These are phyloP conservation scores for Phoxinus phoxinus DNA, from an alignment of 2,113 vertebrate species.

Conservation along the genomic window DNA sequence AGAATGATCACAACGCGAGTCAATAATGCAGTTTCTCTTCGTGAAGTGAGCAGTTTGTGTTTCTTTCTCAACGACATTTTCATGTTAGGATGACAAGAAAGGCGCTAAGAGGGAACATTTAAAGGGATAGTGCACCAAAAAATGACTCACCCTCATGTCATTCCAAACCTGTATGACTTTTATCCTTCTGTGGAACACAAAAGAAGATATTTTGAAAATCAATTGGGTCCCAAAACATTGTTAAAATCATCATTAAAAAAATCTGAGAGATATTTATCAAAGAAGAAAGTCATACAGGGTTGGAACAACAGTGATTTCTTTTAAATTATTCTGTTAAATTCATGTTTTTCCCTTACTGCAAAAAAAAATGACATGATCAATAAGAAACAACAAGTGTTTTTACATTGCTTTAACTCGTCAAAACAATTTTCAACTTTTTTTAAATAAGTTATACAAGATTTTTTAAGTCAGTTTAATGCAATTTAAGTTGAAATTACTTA, in stretches of 20 bases:
- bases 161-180: slow-evolving; percentile 1
- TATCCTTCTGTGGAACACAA: not conserved
- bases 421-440: no score
- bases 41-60: not conserved
- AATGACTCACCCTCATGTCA: not conserved
- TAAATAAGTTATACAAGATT: no score
- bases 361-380: no score
- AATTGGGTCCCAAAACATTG: not conserved
- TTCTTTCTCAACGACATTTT: not conserved
- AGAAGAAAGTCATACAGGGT: not conserved
- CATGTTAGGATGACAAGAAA: not conserved
- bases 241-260: no score
- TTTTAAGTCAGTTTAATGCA: no score
- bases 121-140: not conserved
- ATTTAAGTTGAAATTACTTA: no score
- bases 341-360: no score
- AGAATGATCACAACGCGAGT: not conserved
- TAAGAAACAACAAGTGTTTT: no score
- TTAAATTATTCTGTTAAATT: no score
- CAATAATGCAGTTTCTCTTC: not conserved
- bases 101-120: not conserved
- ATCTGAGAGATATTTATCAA: no score
- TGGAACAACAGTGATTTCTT: not conserved
- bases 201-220: no score
- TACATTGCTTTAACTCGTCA: no score